Base-by-base conservation (phyloP, 2,797 vertebrate genomes). In the Oreortyx pictus region DNA sequence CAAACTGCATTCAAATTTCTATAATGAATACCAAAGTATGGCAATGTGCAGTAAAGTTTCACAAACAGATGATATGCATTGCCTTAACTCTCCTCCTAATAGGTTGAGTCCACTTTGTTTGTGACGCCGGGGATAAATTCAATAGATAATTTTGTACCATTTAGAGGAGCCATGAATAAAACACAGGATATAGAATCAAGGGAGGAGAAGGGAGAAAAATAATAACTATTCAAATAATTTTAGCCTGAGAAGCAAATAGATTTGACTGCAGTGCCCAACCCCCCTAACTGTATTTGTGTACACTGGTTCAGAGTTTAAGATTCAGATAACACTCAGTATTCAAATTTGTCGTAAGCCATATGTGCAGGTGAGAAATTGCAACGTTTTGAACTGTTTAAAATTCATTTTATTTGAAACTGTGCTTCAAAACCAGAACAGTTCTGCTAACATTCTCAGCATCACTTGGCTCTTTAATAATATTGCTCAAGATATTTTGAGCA, bases 281-380 rank as follows among this genome's bases (percentile, higher is more conserved):
- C 82, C 90, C 75, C 39, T 13, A 62, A 49, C 49, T 86, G 57
- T 93, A 94, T 88, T 95, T 82, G 54, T 81, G 78, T 79, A 92
- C 73, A 79, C 64, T 94, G 37, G 57, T 90, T 91, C 76, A 79
- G 90, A 91, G 89, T 81, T 91, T 85, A 89, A 86, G 76, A 82
- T 76, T 89, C 88, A 95, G 93, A 95, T 92, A 96, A 93, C 94
- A 96, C 95, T 93, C 93, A 81, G 91, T 95, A 96, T 95, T 96
- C 89, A 95, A 94, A 96, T 96, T 96, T 96, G 96, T 95, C 92
- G 2, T 95, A 82, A 96, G 83, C 96, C 90, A 81, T 94, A 86
- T 80, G 95, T 94, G 87, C 93, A 96, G 96, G 92, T 90, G 93
- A 96, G 88, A 92, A 94, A 92, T 94, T 96, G 89, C 91, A 94